phyloP scores from a whole-genome alignment of 2,113 vertebrate species.

The Myotis davidii region DNA sequence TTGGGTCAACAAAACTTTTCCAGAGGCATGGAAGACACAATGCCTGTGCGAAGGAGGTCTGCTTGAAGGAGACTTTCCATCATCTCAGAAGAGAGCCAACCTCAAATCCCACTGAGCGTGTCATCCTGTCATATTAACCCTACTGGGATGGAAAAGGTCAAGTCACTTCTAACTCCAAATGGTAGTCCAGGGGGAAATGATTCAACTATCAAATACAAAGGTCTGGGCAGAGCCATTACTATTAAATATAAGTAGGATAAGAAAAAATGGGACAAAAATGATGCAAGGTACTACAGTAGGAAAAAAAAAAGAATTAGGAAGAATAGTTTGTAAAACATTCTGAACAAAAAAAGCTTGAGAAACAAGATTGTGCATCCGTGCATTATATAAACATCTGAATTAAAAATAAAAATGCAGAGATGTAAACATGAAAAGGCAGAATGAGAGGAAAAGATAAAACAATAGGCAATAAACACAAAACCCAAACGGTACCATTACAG shows the following conservation, averaged over 20 bases:
- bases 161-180: not conserved
- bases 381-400: not conserved
- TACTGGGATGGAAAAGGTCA: too few relatives aligned
- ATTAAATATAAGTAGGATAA: not conserved
- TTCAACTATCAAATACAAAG: not conserved
- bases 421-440: not conserved
- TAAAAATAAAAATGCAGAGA: not conserved
- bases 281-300: not conserved
- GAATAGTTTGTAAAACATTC: not conserved
- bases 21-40: not conserved
- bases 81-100: not conserved
- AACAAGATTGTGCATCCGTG: not conserved
- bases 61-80: rapidly evolving
- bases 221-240: not conserved
- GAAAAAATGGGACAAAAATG: not conserved
- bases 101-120: too few relatives aligned
- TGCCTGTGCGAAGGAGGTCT: not conserved
- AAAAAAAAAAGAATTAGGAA: not conserved
- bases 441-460: not conserved
- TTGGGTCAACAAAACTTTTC: not conserved
- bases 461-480: not conserved
- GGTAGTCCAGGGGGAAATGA: not conserved
- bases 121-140: not conserved
- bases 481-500: not conserved
- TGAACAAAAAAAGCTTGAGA: not conserved